Percentiles rank a stretch among this genome's conserved stretches.
Conservation (phyloP, 2,797 vertebrate genomes). For the Thaleichthys pacificus region DNA sequence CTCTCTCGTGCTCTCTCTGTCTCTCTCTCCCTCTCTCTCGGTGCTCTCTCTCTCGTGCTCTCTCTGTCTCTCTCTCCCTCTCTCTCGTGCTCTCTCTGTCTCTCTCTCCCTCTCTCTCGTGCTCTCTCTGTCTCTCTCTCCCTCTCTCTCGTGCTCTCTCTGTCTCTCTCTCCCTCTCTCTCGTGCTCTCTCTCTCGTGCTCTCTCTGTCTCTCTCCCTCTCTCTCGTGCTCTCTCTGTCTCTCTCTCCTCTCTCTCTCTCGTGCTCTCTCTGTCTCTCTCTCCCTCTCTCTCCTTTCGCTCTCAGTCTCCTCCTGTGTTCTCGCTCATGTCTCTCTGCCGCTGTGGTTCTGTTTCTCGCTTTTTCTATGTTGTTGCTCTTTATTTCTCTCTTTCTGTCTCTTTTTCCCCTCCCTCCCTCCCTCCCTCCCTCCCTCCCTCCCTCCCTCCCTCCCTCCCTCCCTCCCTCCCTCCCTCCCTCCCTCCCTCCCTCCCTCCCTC, state of each 20-base stretch:
- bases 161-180: conserved; percentile 62
- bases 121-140: conserved; percentile 53
- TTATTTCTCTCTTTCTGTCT: conserved; percentile 50
- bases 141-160: background rate
- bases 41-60: no score
- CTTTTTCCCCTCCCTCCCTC: conserved; percentile 45
- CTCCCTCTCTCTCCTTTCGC: no score
- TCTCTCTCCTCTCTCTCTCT: no score
- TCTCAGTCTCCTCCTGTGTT: no score
- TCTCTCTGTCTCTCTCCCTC: conserved; percentile 55
- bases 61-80: conserved; percentile 14
- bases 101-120: conserved; percentile 49
- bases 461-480: background rate
- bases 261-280: background rate
- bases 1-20: no score
- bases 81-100: conserved; percentile 75
- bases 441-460: background rate
- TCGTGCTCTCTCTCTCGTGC: conserved; percentile 34
- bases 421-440: conserved; percentile 16
- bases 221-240: conserved; percentile 6
- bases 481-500: background rate
- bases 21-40: no score
- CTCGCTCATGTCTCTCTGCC: no score
- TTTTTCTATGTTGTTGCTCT: no score
- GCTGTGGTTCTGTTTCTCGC: no score